phyloP scores from a whole-genome alignment of 2,888 invertebrate genomes.

The Cecidostiba fungosa region DNA sequence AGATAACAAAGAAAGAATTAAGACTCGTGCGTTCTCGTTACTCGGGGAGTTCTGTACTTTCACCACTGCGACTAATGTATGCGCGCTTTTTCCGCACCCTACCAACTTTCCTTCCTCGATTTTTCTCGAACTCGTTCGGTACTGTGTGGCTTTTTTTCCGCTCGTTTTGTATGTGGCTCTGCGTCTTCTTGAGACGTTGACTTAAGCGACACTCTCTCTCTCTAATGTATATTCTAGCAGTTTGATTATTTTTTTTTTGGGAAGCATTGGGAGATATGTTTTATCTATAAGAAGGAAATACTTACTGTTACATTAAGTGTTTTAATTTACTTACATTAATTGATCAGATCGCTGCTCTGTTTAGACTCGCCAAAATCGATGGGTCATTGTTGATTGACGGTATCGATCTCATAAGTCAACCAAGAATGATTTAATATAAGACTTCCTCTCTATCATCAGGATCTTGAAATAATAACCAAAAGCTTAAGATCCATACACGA shows the following conservation, averaged over 20 bases:
- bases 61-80: constrained; percentile 69
- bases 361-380: constrained; percentile 89
- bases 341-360: constrained; percentile 92
- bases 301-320: too few relatives aligned
- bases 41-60: not conserved
- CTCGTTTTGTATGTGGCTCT: not conserved
- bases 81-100: constrained; percentile 60
- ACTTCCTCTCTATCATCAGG: too few relatives aligned
- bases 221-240: constrained; percentile 61
- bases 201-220: constrained; percentile 52
- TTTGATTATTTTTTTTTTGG: not conserved
- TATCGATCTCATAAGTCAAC: constrained; percentile 86
- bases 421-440: too few relatives aligned
- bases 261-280: too few relatives aligned
- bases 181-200: constrained; percentile 59
- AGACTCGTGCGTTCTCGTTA: constrained; percentile 68
- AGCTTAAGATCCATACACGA: not conserved
- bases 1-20: constrained; percentile 76
- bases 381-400: constrained; percentile 90
- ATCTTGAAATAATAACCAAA: not conserved
- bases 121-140: constrained; percentile 6
- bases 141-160: not conserved
- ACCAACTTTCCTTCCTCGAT: constrained; percentile 6
- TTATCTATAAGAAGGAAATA: too few relatives aligned
- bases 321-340: too few relatives aligned